phyloP scores from a whole-genome alignment of 2,113 vertebrate species.

The Megaptera novaeangliae region DNA sequence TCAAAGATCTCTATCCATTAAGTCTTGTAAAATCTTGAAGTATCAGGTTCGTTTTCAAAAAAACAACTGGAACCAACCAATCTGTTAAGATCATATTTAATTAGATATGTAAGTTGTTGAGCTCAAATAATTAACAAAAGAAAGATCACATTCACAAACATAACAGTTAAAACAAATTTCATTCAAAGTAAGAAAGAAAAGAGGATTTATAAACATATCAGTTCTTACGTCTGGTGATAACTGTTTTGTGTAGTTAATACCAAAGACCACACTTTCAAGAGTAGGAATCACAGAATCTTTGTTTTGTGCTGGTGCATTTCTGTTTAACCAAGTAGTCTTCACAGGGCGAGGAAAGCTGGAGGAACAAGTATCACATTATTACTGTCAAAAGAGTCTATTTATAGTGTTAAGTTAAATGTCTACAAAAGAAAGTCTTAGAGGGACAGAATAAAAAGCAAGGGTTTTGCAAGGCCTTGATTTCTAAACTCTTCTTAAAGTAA shows the following conservation, averaged over 20 bases:
- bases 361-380: constrained; percentile 41
- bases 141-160: not conserved
- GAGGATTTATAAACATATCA: not conserved
- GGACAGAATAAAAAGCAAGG: not conserved
- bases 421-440: not conserved
- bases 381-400: not conserved
- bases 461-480: constrained; percentile 18
- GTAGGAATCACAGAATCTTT: constrained; percentile 94
- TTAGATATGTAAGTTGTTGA: not conserved
- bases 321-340: constrained; percentile 97
- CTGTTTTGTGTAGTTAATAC: constrained; percentile 94
- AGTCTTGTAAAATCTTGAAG: not conserved
- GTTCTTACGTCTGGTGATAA: constrained; percentile 93
- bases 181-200: constrained; percentile 43
- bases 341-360: constrained; percentile 94
- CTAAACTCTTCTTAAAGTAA: not conserved
- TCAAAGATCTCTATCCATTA: not conserved
- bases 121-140: constrained; percentile 23
- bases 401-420: not conserved
- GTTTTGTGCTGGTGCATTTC: constrained; percentile 94
- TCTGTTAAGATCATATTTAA: constrained; percentile 22
- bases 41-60: not conserved
- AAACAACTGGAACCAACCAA: not conserved
- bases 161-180: constrained; percentile 25
- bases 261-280: constrained; percentile 96